These are phyloP conservation scores for Parasteatoda tepidariorum DNA, from an alignment of 1,140 invertebrate genomes.

Conservation along the genomic window DNA sequence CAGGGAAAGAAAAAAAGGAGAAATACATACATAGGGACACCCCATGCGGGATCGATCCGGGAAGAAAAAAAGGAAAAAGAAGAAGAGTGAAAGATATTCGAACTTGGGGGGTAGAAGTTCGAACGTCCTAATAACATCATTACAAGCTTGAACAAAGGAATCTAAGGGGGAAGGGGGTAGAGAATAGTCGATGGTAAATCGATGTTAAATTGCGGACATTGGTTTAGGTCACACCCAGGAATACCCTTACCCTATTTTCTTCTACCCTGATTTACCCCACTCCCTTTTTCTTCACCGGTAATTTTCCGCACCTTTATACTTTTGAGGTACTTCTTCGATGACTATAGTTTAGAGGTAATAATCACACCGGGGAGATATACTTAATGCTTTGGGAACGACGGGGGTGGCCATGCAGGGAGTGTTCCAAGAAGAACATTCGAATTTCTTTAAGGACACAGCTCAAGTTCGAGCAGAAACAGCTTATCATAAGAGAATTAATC, in stretches of 20 bases:
- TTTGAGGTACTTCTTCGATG: not conserved
- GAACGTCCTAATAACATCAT: slow-evolving; percentile 14
- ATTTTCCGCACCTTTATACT: slow-evolving; percentile 5
- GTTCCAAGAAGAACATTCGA: no score
- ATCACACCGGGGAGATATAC: not conserved
- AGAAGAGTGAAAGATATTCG: no score
- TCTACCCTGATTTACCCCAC: not conserved
- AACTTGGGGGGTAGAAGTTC: not conserved
- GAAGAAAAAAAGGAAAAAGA: no score
- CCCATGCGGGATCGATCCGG: no score
- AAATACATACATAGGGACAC: no score
- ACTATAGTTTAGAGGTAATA: slow-evolving; percentile 7
- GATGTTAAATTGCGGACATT: slow-evolving; percentile 26
- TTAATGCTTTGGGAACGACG: not conserved
- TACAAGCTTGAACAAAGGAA: slow-evolving; percentile 14
- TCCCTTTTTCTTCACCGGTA: slow-evolving; percentile 5
- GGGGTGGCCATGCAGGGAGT: not conserved
- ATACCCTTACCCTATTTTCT: not conserved
- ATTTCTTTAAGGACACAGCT: no score
- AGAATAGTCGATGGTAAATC: not conserved
- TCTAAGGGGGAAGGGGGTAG: not conserved
- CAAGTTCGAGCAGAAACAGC: no score
- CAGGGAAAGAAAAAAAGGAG: no score
- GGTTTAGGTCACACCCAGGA: not conserved
- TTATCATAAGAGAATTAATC: no score